These are phyloP conservation scores for zebrafish (Danio rerio) DNA, from an alignment of 2,113 vertebrate species.

Conservation along the genomic window DNA sequence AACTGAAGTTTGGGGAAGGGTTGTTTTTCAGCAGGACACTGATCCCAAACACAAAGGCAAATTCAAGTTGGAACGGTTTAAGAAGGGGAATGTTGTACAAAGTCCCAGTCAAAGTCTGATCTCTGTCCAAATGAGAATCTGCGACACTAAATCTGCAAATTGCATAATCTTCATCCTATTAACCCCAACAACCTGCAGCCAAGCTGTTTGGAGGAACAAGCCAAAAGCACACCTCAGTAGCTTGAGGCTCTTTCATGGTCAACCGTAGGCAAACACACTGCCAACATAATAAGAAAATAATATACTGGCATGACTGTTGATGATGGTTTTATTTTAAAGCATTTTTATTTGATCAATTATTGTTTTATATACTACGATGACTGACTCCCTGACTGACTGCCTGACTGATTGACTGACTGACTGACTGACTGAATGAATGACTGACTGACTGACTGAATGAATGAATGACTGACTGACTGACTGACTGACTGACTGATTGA, in stretches of 20 bases:
- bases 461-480: too few species aligned
- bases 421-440: too few species aligned
- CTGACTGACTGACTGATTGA: too few species aligned
- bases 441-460: too few species aligned
- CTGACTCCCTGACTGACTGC: too few species aligned
- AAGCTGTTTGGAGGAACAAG: neutral
- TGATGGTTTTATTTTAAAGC: too few species aligned
- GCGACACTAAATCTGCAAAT: slow-evolving; percentile 3
- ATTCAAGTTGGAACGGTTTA: slow-evolving; percentile 10
- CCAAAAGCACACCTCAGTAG: slow-evolving; percentile 16
- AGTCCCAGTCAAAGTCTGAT: slow-evolving; percentile 27
- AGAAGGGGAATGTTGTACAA: slow-evolving; percentile 8
- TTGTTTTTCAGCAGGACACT: slow-evolving; percentile 4
- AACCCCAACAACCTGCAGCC: slow-evolving; percentile 5
- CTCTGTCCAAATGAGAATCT: slow-evolving; percentile 32
- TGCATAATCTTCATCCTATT: slow-evolving; percentile 17
- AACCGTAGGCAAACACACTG: too few species aligned
- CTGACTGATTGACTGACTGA: too few species aligned
- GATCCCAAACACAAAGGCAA: slow-evolving; percentile 2
- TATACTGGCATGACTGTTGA: too few species aligned
- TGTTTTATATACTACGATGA: too few species aligned
- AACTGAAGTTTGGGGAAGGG: neutral
- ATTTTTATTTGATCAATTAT: too few species aligned
- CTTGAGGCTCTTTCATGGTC: neutral
- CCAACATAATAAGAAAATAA: too few species aligned